Conservation (phyloP, 1,140 invertebrate genomes). For the Proales similis region DNA sequence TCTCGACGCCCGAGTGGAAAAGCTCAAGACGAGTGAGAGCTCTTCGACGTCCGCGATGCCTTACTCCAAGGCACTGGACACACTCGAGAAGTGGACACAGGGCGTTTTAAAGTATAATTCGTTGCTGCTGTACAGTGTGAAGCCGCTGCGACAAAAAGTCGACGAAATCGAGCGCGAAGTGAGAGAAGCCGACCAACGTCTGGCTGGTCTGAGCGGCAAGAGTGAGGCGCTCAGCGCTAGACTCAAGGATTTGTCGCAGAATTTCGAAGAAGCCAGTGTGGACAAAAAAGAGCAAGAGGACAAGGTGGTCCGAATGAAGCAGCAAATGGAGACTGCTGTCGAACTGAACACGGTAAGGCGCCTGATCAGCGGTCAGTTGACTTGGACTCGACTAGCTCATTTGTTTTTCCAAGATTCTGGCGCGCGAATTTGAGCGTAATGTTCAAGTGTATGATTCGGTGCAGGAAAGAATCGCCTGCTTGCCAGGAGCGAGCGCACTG, state of each 20-base stretch:
- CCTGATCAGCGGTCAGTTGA: not conserved
- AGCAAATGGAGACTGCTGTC: conserved; percentile 50
- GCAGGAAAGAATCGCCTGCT: conserved; percentile 42
- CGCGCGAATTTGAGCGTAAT: conserved; percentile 46
- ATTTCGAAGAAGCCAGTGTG: conserved; percentile 53
- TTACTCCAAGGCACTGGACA: conserved; percentile 12
- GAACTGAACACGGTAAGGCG: conserved; percentile 46
- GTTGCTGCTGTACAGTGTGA: conserved; percentile 51
- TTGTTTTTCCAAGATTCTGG: conserved; percentile 44
- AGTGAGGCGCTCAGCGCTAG: conserved; percentile 46
- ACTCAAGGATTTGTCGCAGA: conserved; percentile 47
- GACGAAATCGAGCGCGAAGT: conserved; percentile 49
- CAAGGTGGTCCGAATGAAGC: conserved; percentile 49
- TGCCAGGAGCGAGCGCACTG: conserved; percentile 49
- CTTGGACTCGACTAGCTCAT: not conserved
- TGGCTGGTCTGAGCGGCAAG: conserved; percentile 49
- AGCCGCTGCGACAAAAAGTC: conserved; percentile 51
- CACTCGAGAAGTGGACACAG: conserved; percentile 44
- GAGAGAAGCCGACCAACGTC: conserved; percentile 50
- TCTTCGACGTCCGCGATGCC: not conserved
- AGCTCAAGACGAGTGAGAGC: conserved; percentile 38
- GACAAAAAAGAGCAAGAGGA: conserved; percentile 53
- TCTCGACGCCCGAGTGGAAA: conserved; percentile 51
- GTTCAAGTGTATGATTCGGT: conserved; percentile 49
- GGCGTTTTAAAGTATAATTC: conserved; percentile 48